phyloP scores from a whole-genome alignment of 2,113 vertebrate species.

The Psilopsiagon aurifrons region DNA sequence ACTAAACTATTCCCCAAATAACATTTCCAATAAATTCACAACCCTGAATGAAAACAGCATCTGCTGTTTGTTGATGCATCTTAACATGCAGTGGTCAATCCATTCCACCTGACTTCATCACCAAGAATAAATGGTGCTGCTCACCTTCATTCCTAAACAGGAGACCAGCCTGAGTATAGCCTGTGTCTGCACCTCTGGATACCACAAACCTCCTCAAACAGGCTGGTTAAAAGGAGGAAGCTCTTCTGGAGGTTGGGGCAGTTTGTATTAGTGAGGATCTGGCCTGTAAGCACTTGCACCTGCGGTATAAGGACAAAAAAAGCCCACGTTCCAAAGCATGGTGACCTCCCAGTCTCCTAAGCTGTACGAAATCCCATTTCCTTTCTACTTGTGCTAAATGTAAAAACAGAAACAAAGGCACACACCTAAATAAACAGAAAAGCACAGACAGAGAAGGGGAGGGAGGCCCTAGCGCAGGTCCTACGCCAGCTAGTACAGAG shows the following conservation, averaged over 20 bases:
- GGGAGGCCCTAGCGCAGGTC: slow-evolving; percentile 36
- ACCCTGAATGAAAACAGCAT: background rate
- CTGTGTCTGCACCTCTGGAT: background rate
- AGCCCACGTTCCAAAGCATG: background rate
- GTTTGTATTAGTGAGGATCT: background rate
- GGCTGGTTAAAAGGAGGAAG: background rate
- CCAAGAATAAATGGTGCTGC: background rate
- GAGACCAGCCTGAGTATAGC: background rate
- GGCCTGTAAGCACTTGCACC: background rate
- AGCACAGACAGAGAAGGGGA: slow-evolving; percentile 45
- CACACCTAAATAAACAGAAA: slow-evolving; percentile 68
- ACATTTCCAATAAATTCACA: background rate
- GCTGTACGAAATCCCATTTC: slow-evolving; percentile 62
- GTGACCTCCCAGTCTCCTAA: slow-evolving; percentile 33
- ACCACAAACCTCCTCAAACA: background rate
- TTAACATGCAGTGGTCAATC: background rate
- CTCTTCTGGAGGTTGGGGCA: background rate
- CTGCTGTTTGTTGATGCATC: background rate
- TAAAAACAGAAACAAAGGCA: slow-evolving; percentile 70
- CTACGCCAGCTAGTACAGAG: slow-evolving; percentile 37
- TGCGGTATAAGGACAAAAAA: background rate
- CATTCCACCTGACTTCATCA: background rate
- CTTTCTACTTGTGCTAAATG: slow-evolving; percentile 66
- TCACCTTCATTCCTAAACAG: background rate
- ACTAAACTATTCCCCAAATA: background rate